Percentiles rank a stretch among this genome's conserved stretches.
Evolutionary conservation across 2,113 vertebrate genomes (phyloP).

Genomic region (Polyodon spathula): DNA sequence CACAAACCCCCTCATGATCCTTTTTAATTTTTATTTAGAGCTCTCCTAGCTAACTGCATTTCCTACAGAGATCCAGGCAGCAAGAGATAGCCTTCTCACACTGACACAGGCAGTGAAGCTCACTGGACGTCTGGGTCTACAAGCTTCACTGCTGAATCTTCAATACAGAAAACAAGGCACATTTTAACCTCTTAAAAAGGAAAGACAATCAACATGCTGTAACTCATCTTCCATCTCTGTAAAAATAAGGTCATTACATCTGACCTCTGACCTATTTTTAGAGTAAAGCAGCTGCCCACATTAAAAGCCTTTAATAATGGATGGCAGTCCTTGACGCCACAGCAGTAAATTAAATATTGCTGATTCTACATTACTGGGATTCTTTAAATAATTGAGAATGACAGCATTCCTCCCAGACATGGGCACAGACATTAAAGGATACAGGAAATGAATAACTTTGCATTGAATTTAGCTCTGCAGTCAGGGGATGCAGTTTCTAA

Average conservation of each 20-base stretch:
- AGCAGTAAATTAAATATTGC: constrained; percentile 48
- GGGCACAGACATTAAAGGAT: not conserved
- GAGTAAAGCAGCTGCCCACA: constrained; percentile 55
- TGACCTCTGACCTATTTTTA: constrained; percentile 50
- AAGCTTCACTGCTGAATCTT: too few species aligned
- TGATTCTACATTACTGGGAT: constrained; percentile 43
- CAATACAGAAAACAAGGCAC: too few species aligned
- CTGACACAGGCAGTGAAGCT: not conserved
- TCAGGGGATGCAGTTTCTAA: too few species aligned
- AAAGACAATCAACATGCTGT: not conserved
- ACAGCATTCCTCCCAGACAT: constrained; percentile 22
- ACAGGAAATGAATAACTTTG: constrained; percentile 42
- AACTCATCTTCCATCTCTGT: constrained; percentile 20
- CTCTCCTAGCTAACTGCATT: too few species aligned
- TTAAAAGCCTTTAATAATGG: constrained; percentile 48
- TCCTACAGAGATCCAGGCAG: too few species aligned
- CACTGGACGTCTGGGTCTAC: too few species aligned
- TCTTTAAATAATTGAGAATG: constrained; percentile 51
- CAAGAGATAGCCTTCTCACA: not conserved
- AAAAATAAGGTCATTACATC: constrained; percentile 37
- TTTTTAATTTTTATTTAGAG: not conserved
- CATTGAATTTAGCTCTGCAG: too few species aligned
- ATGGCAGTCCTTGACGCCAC: constrained; percentile 32
- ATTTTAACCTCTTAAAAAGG: too few species aligned
- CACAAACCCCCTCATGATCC: not conserved